phyloP scores from a whole-genome alignment of 1,140 invertebrate genomes.

The Drosophila orosa region DNA sequence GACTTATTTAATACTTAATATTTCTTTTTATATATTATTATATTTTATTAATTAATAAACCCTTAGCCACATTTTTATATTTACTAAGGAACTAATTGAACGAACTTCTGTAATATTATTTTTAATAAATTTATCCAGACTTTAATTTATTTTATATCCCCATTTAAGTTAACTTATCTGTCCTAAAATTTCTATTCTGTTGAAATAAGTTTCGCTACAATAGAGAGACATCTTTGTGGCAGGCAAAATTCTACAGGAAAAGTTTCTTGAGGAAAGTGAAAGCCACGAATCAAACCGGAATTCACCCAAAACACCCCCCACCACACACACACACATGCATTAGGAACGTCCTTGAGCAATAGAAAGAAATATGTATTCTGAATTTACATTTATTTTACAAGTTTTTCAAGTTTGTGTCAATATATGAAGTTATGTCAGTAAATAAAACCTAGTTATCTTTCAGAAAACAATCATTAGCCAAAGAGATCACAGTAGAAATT shows the following conservation, averaged over 20 bases:
- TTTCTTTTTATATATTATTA: too few species aligned
- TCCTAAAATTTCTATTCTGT: neutral
- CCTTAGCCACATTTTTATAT: too few species aligned
- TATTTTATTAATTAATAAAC: too few species aligned
- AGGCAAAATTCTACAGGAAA: constrained; percentile 31
- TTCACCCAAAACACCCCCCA: neutral
- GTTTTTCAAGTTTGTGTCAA: neutral
- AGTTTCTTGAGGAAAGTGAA: constrained; percentile 46
- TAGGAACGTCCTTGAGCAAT: constrained; percentile 8
- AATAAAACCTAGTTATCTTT: neutral
- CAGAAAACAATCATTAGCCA: neutral
- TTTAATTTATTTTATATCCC: neutral
- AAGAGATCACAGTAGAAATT: neutral
- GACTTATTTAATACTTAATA: neutral
- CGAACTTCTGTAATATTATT: neutral
- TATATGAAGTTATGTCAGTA: neutral
- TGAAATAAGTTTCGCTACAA: neutral
- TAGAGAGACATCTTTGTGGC: constrained; percentile 17
- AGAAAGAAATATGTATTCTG: constrained; percentile 2
- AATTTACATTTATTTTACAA: neutral
- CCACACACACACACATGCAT: neutral
- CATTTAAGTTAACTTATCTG: too few species aligned
- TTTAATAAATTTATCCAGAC: neutral
- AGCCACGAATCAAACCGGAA: constrained; percentile 33
- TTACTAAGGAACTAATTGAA: neutral